Evolutionary conservation across 2,888 invertebrate species (phyloP).

Genomic region (Marasmarcha lunaedactyla): DNA sequence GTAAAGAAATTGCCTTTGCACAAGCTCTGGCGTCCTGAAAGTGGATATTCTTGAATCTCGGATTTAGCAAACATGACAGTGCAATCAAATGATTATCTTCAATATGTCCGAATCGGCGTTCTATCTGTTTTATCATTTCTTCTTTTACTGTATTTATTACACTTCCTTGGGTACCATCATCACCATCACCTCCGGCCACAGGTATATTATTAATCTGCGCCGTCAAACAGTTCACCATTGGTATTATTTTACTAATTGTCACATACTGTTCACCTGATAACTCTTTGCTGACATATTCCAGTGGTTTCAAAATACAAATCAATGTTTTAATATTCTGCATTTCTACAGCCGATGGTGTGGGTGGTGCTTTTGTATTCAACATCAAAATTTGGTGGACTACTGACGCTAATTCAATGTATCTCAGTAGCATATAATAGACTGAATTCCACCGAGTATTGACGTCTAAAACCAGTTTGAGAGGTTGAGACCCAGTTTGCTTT

Average conservation of each 20-base stretch:
- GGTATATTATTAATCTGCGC: constrained; percentile 12
- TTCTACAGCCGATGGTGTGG: constrained; percentile 15
- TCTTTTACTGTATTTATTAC: constrained; percentile 11
- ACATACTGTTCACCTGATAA: constrained; percentile 18
- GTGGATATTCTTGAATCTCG: constrained; percentile 16
- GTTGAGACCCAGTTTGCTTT: constrained; percentile 12
- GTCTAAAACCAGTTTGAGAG: constrained; percentile 15
- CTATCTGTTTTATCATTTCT: constrained; percentile 11
- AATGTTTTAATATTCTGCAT: constrained; percentile 17
- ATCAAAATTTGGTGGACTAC: constrained; percentile 13
- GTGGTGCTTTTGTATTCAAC: constrained; percentile 15
- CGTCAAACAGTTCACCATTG: constrained; percentile 14
- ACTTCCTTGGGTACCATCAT: background rate
- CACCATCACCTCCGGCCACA: constrained; percentile 2
- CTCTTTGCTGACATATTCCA: constrained; percentile 19
- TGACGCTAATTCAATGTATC: constrained; percentile 11
- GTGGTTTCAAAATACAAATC: constrained; percentile 22
- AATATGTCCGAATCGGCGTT: constrained; percentile 16
- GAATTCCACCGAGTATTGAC: constrained; percentile 15
- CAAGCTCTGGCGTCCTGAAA: constrained; percentile 14
- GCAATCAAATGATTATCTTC: constrained; percentile 15
- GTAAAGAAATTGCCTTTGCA: constrained; percentile 14
- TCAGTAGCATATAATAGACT: constrained; percentile 13
- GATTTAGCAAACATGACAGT: constrained; percentile 14
- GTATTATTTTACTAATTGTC: constrained; percentile 19